Evolutionary conservation across 2,113 vertebrate species (phyloP), one percentile per base, ranked within the genome.

Genomic region (Cyphomyrus discorhynchus): DNA sequence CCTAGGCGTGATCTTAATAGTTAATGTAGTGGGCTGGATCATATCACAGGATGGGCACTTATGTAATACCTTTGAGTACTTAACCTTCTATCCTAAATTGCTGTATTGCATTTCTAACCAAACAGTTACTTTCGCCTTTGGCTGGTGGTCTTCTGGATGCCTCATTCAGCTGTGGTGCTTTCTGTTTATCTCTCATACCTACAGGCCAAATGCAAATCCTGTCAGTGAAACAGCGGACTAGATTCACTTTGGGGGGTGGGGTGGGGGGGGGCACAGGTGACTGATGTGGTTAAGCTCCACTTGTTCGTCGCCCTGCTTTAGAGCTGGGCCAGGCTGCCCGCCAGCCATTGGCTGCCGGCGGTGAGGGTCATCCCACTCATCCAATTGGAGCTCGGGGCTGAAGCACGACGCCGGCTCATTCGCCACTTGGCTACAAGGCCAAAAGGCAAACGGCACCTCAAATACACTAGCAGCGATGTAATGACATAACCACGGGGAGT

Each of bases 31-130:
- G 74, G 74, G 35, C 5, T 42, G 74, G 74, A 77, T 77, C 74
- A 77, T 42, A 77, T 77, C 74, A 77, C 74, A 77, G 74, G 74
- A 77, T 77, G 74, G 74, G 15, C 35, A 77, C 74, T 77, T 77
- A 77, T 77, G 74, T 77, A 77, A 77, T 77, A 42, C 74, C 35
- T 39, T 42, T 39, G 74, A 77, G 35, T 77, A 77, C 74, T 77
- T 77, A 77, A 77, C 31, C 31, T 77, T 35, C 74, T 39, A 39
- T 39, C 74, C 74, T 77, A 77, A 77, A 77, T 77, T 77, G 74
- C 74, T 77, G 35, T 77, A 77, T 77, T 77, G 74, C 74, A 77
- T 77, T 77, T 77, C 74, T 70, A 11, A 70, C n/a, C 3, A 3
- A 70, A 70, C 62, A 70, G 62, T 70, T 70, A 70, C 62, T 70